Conservation (phyloP, 1,140 invertebrate species). For the Rhyzopertha dominica region DNA sequence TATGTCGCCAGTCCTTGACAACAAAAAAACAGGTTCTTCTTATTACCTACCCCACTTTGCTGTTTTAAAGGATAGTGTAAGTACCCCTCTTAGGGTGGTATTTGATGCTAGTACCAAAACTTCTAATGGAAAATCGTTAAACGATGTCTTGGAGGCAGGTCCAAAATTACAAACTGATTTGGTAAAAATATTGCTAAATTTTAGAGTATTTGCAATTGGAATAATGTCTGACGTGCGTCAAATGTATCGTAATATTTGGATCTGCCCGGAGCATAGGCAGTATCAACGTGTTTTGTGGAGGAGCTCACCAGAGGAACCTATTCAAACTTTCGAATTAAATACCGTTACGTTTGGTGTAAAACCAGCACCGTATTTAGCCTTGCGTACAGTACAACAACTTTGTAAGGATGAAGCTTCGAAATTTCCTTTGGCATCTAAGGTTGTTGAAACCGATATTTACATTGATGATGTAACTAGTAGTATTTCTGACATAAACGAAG, state of each 20-base stretch:
- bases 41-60: slow-evolving; percentile 36
- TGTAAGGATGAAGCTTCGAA: no score
- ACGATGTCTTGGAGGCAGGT: slow-evolving; percentile 31
- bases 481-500: no score
- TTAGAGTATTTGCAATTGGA: slow-evolving; percentile 8
- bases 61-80: slow-evolving; percentile 27
- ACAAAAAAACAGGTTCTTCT: not conserved
- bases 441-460: no score
- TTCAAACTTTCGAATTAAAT: not conserved
- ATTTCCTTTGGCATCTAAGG: no score
- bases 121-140: slow-evolving; percentile 28
- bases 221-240: slow-evolving; percentile 18
- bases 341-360: not conserved
- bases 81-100: slow-evolving; percentile 38
- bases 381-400: no score
- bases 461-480: no score
- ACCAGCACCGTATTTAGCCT: slow-evolving; percentile 9
- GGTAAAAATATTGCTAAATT: slow-evolving; percentile 1
- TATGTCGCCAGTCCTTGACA: slow-evolving; percentile 7
- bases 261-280: slow-evolving; percentile 3
- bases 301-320: not conserved
- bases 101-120: slow-evolving; percentile 39
- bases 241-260: slow-evolving; percentile 14
- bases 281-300: slow-evolving; percentile 9
- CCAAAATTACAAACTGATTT: slow-evolving; percentile 17